Evolutionary conservation across 2,113 vertebrate genomes (phyloP).

Genomic region (Heloderma charlesbogerti): DNA sequence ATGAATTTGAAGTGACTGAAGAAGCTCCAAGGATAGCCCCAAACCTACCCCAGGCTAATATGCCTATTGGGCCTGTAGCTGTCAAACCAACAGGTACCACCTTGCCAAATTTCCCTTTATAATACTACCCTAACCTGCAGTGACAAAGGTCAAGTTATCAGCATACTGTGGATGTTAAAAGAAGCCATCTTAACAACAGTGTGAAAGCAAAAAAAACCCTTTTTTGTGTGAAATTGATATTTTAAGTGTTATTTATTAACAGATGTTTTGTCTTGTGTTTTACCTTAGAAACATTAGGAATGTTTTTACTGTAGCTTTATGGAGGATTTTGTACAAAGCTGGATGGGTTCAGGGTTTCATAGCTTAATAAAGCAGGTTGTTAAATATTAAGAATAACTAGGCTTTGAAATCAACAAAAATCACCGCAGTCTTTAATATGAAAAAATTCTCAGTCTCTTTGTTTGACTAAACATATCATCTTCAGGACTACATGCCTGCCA

Average conservation of each 20-base stretch:
- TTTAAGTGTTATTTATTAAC: background rate
- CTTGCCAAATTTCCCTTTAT: background rate
- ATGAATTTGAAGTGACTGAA: conserved; percentile 84
- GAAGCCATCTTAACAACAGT: background rate
- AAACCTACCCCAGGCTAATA: conserved; percentile 70
- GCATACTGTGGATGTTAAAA: background rate
- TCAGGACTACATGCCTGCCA: background rate
- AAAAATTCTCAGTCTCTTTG: background rate
- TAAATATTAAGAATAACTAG: background rate
- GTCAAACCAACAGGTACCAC: conserved; percentile 90
- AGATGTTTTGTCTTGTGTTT: background rate
- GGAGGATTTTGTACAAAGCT: background rate
- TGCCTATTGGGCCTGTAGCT: conserved; percentile 79
- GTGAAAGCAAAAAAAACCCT: background rate
- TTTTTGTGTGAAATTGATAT: background rate
- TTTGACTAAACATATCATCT: background rate
- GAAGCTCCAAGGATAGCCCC: conserved; percentile 73
- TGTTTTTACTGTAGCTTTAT: background rate
- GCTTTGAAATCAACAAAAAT: background rate
- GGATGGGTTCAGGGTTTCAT: background rate
- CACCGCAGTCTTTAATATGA: background rate
- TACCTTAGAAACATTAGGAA: background rate
- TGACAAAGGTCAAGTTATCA: background rate
- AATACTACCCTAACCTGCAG: background rate
- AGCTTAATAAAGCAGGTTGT: background rate